Percentiles rank a stretch among this genome's conserved stretches.
These are phyloP conservation scores for Hippopotamus amphibius DNA, from an alignment of 2,113 vertebrate species.

Conservation along the genomic window DNA sequence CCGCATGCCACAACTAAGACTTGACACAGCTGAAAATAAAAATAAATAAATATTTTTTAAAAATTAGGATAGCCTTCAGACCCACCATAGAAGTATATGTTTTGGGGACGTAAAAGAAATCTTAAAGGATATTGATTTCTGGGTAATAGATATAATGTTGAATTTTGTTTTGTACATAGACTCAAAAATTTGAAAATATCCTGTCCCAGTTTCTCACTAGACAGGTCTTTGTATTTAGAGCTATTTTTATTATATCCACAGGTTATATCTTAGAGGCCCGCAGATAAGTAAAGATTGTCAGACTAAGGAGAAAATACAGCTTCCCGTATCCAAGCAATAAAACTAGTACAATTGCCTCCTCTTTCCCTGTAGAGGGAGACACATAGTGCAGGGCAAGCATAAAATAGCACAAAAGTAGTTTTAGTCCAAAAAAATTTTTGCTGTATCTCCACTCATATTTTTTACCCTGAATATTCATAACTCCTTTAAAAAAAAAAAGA, in stretches of 20 bases:
- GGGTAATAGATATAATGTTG: neutral
- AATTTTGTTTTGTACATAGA: neutral
- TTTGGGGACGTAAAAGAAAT: neutral
- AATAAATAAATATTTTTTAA: too few species aligned
- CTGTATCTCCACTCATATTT: neutral
- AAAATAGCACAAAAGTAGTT: neutral
- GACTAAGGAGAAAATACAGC: neutral
- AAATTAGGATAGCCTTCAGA: neutral
- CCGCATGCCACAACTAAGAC: too few species aligned
- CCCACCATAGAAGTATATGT: neutral
- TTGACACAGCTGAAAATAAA: too few species aligned
- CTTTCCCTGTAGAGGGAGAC: slow-evolving; percentile 34
- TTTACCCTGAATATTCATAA: neutral
- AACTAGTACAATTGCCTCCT: neutral
- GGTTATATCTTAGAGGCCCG: neutral
- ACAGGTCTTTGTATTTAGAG: neutral
- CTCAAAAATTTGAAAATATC: neutral
- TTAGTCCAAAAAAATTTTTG: neutral
- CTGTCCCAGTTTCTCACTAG: neutral
- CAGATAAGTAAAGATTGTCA: neutral
- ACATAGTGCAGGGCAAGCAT: neutral
- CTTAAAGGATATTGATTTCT: neutral
- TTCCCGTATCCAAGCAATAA: neutral
- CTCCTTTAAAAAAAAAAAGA: neutral
- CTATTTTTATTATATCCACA: neutral